phyloP scores from a whole-genome alignment of 2,113 vertebrate genomes.

The Ptilorrhoa leucosticta region DNA sequence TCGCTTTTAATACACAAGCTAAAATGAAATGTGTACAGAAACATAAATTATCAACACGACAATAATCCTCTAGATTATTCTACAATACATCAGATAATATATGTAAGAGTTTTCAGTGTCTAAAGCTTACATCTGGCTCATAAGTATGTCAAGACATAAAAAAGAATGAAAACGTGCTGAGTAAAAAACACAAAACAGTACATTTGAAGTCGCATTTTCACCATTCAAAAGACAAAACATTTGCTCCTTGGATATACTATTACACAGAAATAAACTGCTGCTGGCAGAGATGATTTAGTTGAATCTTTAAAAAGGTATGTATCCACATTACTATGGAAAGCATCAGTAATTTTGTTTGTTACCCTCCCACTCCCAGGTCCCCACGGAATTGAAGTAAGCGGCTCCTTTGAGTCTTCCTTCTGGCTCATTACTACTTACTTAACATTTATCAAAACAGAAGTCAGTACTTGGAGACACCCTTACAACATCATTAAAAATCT shows the following conservation, averaged over 20 bases:
- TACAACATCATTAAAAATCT: background rate
- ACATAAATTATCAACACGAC: background rate
- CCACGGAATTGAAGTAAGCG: background rate
- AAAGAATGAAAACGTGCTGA: background rate
- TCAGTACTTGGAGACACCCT: background rate
- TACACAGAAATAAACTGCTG: background rate
- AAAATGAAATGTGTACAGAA: background rate
- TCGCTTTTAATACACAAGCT: background rate
- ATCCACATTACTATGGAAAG: background rate
- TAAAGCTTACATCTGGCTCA: background rate
- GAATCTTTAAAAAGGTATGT: background rate
- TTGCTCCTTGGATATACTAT: background rate
- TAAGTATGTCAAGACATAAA: background rate
- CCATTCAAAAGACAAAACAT: background rate
- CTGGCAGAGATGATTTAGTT: background rate
- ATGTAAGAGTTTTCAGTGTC: background rate
- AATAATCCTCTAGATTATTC: background rate
- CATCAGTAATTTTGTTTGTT: background rate
- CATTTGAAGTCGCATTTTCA: background rate
- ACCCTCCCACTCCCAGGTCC: background rate
- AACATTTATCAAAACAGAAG: background rate
- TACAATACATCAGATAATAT: background rate
- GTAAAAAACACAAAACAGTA: background rate
- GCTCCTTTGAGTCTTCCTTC: background rate
- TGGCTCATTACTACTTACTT: background rate